These are phyloP conservation scores for Toxotes lorentzi DNA, from an alignment of 2,797 vertebrate species.

Conservation along the genomic window DNA sequence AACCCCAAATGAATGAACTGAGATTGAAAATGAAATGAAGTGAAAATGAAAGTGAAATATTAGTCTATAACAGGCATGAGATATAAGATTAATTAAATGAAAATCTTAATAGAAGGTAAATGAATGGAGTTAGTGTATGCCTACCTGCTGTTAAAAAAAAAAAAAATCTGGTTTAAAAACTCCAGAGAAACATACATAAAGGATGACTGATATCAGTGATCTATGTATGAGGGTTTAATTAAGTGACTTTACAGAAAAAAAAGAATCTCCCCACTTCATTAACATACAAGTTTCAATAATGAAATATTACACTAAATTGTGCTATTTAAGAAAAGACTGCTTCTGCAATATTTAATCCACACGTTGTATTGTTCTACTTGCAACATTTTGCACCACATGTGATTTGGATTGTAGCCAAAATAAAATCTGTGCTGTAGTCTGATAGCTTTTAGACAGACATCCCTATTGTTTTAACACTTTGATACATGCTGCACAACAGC, in stretches of 20 bases:
- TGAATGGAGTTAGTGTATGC: neutral
- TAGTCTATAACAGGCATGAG: neutral
- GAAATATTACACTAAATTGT: neutral
- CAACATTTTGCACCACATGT: constrained; percentile 54
- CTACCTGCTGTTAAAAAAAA: neutral
- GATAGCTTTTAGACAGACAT: neutral
- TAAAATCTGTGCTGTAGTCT: constrained; percentile 16
- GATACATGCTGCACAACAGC: neutral
- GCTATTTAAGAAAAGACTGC: neutral
- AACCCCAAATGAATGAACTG: neutral
- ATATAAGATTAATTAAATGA: neutral
- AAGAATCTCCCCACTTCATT: neutral
- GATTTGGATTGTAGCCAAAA: constrained; percentile 62
- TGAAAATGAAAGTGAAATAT: neutral
- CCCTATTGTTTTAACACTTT: constrained; percentile 23
- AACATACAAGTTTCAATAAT: neutral
- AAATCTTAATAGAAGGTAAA: neutral
- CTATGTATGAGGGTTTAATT: neutral
- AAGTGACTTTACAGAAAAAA: neutral
- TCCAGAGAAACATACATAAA: neutral
- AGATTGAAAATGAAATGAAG: too few species aligned
- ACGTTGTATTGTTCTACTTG: constrained; percentile 48
- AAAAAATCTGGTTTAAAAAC: neutral
- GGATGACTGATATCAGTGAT: neutral
- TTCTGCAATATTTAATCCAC: constrained; percentile 26